phyloP scores from a whole-genome alignment of 53 echinoderm and acorn worm species.

The Apostichopus leukothele region DNA sequence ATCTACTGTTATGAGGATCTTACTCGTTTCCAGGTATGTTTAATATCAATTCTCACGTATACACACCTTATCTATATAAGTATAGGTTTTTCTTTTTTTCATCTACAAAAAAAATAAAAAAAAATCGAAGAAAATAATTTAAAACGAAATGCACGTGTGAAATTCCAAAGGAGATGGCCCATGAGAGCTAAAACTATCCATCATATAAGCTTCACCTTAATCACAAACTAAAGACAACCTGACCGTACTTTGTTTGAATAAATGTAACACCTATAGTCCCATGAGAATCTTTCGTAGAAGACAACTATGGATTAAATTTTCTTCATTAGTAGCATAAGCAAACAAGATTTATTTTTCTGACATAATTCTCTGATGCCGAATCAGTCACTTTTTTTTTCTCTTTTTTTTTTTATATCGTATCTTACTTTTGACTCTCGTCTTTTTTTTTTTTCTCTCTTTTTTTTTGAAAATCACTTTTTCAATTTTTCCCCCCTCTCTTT shows the following conservation, averaged over 20 bases:
- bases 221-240: neutral
- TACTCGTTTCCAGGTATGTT: no score
- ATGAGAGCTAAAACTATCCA: neutral
- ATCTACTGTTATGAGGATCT: no score
- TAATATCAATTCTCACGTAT: no score
- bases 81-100: neutral
- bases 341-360: constrained; percentile 42
- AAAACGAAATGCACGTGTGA: constrained; percentile 24
- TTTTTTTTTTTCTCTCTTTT: neutral
- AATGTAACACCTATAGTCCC: constrained; percentile 32
- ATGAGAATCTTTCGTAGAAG: constrained; percentile 2
- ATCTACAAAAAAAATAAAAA: neutral
- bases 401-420: neutral
- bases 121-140: neutral
- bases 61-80: no score
- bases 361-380: constrained; percentile 32
- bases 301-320: constrained; percentile 20
- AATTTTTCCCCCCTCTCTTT: neutral
- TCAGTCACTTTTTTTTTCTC: neutral
- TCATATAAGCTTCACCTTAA: neutral
- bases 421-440: neutral
- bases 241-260: constrained; percentile 13
- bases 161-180: neutral
- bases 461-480: constrained; percentile 25
- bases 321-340: constrained; percentile 38